A percentile compares a stretch with the other conserved stretches of the same genome.
Evolutionary conservation across 2,888 invertebrate genomes (phyloP).

Genomic region (Lymantria monacha): DNA sequence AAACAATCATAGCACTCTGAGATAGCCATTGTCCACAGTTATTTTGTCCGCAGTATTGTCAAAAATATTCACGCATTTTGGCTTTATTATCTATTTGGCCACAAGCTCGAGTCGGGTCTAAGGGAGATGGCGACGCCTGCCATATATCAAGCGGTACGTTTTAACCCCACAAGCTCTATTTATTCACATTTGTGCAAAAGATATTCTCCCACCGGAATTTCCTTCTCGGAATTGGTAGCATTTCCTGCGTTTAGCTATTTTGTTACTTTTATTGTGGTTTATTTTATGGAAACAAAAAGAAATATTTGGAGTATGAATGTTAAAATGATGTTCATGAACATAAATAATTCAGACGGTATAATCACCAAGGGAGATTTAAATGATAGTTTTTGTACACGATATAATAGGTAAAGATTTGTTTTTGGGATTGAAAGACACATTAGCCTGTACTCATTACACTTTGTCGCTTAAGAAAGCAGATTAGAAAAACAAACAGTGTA

Average conservation of each 20-base stretch:
- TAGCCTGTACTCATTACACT: too few species aligned
- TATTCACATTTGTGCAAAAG: constrained; percentile 77
- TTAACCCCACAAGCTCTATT: constrained; percentile 76
- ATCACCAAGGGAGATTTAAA: too few species aligned
- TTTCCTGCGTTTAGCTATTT: constrained; percentile 73
- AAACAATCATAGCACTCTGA: too few species aligned
- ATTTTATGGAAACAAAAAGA: constrained; percentile 58
- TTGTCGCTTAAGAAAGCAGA: too few species aligned
- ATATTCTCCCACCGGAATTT: constrained; percentile 76
- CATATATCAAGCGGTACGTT: constrained; percentile 70
- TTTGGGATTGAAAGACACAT: too few species aligned
- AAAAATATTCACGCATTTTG: constrained; percentile 41
- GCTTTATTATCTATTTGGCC: constrained; percentile 46
- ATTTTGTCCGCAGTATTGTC: background rate
- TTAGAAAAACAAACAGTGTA: too few species aligned
- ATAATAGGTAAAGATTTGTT: too few species aligned
- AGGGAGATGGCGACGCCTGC: constrained; percentile 47
- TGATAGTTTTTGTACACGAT: too few species aligned
- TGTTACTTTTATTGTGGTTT: constrained; percentile 65
- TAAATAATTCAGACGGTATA: too few species aligned
- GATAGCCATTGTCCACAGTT: too few species aligned
- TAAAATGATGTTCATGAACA: background rate
- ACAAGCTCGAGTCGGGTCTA: constrained; percentile 42
- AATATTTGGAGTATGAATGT: constrained; percentile 45
- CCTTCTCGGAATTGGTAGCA: constrained; percentile 70